phyloP scores from a whole-genome alignment of 2,797 vertebrate genomes.

The Fringilla coelebs region DNA sequence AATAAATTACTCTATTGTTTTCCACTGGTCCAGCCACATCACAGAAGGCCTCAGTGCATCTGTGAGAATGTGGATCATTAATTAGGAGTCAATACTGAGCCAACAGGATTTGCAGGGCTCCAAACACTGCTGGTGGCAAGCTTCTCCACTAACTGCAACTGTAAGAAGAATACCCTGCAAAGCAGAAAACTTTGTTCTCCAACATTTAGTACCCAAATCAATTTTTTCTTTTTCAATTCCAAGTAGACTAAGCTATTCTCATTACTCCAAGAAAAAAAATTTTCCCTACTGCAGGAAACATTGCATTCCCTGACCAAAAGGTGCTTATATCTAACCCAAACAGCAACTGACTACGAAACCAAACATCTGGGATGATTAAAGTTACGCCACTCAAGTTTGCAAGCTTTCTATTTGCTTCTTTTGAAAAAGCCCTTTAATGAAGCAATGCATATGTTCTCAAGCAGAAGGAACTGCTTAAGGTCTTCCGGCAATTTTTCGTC shows the following conservation, averaged over 20 bases:
- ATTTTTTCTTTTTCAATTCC: not conserved
- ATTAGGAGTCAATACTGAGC: not conserved
- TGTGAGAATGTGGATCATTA: constrained; percentile 17
- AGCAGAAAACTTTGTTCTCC: not conserved
- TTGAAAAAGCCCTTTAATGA: constrained; percentile 11
- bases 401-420: not conserved
- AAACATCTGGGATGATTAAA: constrained; percentile 29
- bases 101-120: not conserved
- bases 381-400: not conserved
- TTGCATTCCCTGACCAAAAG: not conserved
- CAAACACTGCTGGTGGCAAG: not conserved
- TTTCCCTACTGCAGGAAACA: not conserved
- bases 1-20: constrained; percentile 20
- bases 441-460: not conserved
- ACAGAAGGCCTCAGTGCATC: not conserved
- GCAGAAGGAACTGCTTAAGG: not conserved
- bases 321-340: not conserved
- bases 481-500: not conserved
- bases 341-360: not conserved
- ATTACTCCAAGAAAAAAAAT: not conserved
- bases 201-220: not conserved
- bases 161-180: not conserved
- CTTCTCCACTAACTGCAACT: not conserved
- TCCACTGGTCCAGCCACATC: not conserved
- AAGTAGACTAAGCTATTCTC: not conserved